Evolutionary conservation across 2,888 invertebrate genomes (phyloP).

Genomic region (Cabera pusaria): DNA sequence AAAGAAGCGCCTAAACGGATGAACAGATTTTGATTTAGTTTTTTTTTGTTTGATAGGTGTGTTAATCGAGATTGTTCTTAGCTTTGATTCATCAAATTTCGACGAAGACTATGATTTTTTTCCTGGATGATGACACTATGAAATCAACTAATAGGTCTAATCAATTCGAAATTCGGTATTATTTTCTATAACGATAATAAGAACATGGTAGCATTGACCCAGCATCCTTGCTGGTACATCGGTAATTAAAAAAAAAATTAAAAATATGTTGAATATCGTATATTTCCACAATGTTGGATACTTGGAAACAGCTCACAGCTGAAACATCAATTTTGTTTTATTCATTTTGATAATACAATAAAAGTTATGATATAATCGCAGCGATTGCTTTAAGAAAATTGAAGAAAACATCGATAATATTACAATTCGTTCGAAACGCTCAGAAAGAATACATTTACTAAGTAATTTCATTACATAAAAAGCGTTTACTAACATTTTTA

Average conservation of each 20-base stretch:
- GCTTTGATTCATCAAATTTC: too few relatives aligned
- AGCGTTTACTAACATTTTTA: conserved; percentile 26
- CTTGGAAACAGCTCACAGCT: conserved; percentile 65
- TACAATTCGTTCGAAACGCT: conserved; percentile 53
- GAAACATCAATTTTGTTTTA: conserved; percentile 46
- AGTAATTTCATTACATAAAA: conserved; percentile 50
- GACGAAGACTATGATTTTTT: too few relatives aligned
- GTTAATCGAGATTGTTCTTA: too few relatives aligned
- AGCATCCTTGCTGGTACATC: too few relatives aligned
- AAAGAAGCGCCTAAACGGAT: too few relatives aligned
- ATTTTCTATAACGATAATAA: too few relatives aligned
- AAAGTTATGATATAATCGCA: conserved; percentile 14
- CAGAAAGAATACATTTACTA: conserved; percentile 34
- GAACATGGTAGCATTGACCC: too few relatives aligned
- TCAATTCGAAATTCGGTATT: too few relatives aligned
- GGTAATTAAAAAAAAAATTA: conserved; percentile 16
- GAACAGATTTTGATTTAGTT: too few relatives aligned
- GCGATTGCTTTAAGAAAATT: conserved; percentile 13
- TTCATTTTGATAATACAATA: conserved; percentile 10
- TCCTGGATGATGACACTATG: too few relatives aligned
- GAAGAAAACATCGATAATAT: conserved; percentile 30
- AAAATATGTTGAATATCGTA: conserved; percentile 19
- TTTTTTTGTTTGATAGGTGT: too few relatives aligned
- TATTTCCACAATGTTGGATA: conserved; percentile 28
- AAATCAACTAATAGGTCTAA: too few relatives aligned